Conservation (phyloP, 2,888 invertebrate species). For the Drosophila anomalata region DNA sequence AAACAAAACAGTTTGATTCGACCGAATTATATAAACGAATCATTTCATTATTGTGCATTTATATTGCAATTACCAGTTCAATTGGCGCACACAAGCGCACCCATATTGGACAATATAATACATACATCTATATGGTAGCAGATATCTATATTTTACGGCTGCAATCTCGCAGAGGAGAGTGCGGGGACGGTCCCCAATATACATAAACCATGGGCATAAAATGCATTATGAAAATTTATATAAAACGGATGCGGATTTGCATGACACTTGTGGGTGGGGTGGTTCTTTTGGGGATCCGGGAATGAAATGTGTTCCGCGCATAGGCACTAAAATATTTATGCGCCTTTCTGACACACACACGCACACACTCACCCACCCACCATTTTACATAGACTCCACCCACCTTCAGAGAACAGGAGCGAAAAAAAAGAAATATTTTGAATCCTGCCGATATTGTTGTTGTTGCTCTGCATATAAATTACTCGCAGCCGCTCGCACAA, state of each 20-base stretch:
- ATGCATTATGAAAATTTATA: conserved; percentile 65
- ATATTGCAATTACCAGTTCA: conserved; percentile 46
- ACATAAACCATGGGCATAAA: conserved; percentile 49
- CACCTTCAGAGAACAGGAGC: conserved; percentile 4
- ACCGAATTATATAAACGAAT: conserved; percentile 42
- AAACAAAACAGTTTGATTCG: conserved; percentile 41
- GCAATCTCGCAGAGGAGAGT: conserved; percentile 11
- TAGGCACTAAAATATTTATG: conserved; percentile 72
- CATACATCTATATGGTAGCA: conserved; percentile 1
- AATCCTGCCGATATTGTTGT: conserved; percentile 14
- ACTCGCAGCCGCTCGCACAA: conserved; percentile 50
- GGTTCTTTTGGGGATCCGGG: conserved; percentile 2
- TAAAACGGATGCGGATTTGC: conserved; percentile 48
- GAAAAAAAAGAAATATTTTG: conserved; percentile 17
- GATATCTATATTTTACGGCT: conserved; percentile 36
- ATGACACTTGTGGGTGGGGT: conserved; percentile 42
- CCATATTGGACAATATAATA: neutral
- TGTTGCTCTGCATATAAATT: conserved; percentile 60
- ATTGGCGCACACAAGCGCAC: conserved; percentile 15
- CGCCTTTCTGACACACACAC: conserved; percentile 42
- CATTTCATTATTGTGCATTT: conserved; percentile 45
- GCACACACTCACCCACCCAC: neutral
- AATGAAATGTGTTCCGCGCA: conserved; percentile 41
- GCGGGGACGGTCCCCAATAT: conserved; percentile 39
- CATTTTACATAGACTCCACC: neutral